These are phyloP conservation scores for Podiceps cristatus DNA, from an alignment of 2,113 vertebrate species.

Conservation along the genomic window DNA sequence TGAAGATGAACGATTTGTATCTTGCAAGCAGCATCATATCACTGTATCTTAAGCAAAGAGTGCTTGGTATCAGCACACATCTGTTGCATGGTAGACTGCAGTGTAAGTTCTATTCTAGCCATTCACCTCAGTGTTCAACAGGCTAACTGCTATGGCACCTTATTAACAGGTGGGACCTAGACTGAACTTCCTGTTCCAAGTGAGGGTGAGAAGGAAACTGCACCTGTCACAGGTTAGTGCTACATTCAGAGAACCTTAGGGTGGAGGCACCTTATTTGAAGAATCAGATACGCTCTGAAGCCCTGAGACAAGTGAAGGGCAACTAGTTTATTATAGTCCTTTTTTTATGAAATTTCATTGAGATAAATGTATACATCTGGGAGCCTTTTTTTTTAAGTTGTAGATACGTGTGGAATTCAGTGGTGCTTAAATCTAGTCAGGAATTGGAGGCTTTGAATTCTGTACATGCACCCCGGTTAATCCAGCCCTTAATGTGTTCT, in stretches of 20 bases:
- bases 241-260: background rate
- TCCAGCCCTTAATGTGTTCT: background rate
- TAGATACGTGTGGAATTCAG: accelerated
- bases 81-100: background rate
- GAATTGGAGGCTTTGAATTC: background rate
- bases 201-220: background rate
- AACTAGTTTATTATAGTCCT: background rate
- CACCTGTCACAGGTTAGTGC: no score
- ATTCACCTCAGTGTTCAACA: background rate
- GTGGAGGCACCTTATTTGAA: background rate
- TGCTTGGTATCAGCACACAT: background rate
- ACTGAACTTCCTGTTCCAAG: background rate
- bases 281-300: background rate
- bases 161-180: background rate
- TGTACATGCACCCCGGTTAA: background rate
- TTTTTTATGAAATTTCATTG: background rate
- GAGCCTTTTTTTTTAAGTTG: background rate
- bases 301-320: background rate
- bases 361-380: background rate
- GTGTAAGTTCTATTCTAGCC: background rate
- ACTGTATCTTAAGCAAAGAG: background rate
- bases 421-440: background rate
- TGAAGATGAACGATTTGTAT: background rate
- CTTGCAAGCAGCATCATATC: background rate
- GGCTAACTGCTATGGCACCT: background rate